Percentiles rank a stretch among this genome's conserved stretches.
Evolutionary conservation across 2,888 invertebrate species (phyloP).

Genomic region (Chouioia cunea): DNA sequence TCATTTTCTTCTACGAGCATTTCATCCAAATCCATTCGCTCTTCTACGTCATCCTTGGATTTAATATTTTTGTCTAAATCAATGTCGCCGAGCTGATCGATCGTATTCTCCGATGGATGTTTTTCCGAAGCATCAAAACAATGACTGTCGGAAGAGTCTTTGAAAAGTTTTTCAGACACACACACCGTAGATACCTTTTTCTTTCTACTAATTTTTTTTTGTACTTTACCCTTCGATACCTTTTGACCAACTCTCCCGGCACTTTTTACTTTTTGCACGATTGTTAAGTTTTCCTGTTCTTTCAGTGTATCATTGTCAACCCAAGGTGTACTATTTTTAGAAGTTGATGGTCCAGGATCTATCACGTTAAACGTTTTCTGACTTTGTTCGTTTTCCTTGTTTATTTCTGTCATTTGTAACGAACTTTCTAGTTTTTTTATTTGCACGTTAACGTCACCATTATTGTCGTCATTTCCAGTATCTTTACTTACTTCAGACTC

Average conservation of each 20-base stretch:
- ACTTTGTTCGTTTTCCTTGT: constrained; percentile 9
- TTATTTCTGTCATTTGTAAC: constrained; percentile 38
- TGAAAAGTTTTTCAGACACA: constrained; percentile 27
- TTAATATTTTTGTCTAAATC: background rate
- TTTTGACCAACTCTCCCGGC: constrained; percentile 41
- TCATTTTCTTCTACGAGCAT: constrained; percentile 34
- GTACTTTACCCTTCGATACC: constrained; percentile 35
- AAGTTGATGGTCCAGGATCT: constrained; percentile 57
- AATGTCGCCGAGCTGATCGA: background rate
- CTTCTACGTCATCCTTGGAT: background rate
- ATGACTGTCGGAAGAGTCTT: constrained; percentile 16
- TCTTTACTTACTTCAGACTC: constrained; percentile 44
- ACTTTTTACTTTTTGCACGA: constrained; percentile 57
- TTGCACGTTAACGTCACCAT: constrained; percentile 22
- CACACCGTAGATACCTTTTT: constrained; percentile 36
- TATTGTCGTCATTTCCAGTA: constrained; percentile 29
- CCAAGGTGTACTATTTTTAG: constrained; percentile 52
- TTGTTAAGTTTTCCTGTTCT: constrained; percentile 24
- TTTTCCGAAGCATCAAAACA: background rate
- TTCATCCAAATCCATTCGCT: constrained; percentile 44
- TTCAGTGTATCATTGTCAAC: constrained; percentile 33
- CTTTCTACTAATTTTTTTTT: constrained; percentile 40
- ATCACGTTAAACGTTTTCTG: constrained; percentile 45
- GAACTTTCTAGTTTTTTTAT: constrained; percentile 40
- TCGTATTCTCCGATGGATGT: background rate